Evolutionary conservation across 2,113 vertebrate species (phyloP).

Genomic region (Geococcyx californianus): DNA sequence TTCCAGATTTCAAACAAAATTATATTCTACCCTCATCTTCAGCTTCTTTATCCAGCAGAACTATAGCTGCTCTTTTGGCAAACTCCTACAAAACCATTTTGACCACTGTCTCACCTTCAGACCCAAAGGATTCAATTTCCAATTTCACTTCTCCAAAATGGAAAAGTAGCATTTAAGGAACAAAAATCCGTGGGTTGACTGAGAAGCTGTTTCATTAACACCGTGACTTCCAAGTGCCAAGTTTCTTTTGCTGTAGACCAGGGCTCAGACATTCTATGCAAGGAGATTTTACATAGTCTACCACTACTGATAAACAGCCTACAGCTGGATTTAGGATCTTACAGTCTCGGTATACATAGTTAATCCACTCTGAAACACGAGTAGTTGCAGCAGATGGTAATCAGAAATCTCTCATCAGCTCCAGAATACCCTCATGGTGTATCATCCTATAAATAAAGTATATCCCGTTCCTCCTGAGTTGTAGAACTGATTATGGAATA

Average conservation of each 20-base stretch:
- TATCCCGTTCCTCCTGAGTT: not conserved
- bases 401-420: constrained; percentile 47
- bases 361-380: constrained; percentile 54
- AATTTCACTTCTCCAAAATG: not conserved
- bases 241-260: not conserved
- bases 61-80: not conserved
- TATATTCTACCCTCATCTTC: not conserved
- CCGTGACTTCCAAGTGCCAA: not conserved
- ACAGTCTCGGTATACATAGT: not conserved
- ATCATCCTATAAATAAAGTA: constrained; percentile 39
- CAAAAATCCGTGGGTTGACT: not conserved
- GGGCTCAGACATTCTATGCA: not conserved
- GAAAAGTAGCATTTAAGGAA: not conserved
- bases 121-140: not conserved
- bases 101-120: not conserved
- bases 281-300: not conserved
- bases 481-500: not conserved
- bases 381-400: constrained; percentile 46
- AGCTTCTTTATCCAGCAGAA: not conserved
- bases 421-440: not conserved
- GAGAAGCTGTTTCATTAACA: not conserved
- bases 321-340: constrained; percentile 37
- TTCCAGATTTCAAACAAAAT: not conserved
- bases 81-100: not conserved
- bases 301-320: constrained; percentile 4